Percentiles rank a stretch among this genome's conserved stretches.
Conservation (phyloP, 2,888 invertebrate species). For the Leucania comma region DNA sequence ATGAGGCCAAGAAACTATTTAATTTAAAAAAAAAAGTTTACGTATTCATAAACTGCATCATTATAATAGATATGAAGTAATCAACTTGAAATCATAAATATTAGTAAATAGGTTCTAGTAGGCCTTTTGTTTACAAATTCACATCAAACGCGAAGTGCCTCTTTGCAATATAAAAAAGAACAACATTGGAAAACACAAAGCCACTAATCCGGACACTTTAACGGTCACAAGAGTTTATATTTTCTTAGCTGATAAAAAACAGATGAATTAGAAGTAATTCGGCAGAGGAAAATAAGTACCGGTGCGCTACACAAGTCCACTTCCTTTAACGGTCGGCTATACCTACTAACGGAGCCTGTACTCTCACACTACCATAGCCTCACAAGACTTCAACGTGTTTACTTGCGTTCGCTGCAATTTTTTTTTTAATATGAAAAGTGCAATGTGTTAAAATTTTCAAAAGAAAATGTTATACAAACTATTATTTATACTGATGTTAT, state of each 20-base stretch:
- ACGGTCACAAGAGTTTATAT: slow-evolving; percentile 12
- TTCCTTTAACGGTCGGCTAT: slow-evolving; percentile 43
- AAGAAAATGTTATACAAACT: slow-evolving; percentile 47
- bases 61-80: neutral
- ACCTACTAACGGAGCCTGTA: slow-evolving; percentile 25
- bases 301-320: slow-evolving; percentile 7
- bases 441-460: slow-evolving; percentile 3
- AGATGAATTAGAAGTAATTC: slow-evolving; percentile 6
- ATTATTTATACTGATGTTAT: slow-evolving; percentile 34
- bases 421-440: neutral
- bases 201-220: neutral
- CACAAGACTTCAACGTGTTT: slow-evolving; percentile 26
- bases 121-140: neutral
- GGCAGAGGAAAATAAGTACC: slow-evolving; percentile 25
- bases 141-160: neutral
- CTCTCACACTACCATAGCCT: slow-evolving; percentile 21
- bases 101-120: neutral
- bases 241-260: slow-evolving; percentile 11
- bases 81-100: neutral
- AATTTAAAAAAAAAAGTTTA: too few relatives aligned
- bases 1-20: neutral
- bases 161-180: slow-evolving; percentile 9
- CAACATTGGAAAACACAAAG: slow-evolving; percentile 10
- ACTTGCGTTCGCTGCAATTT: slow-evolving; percentile 7
- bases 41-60: neutral